These are phyloP conservation scores for Etia nguti DNA, from an alignment of 2,113 vertebrate genomes.

Conservation along the genomic window DNA sequence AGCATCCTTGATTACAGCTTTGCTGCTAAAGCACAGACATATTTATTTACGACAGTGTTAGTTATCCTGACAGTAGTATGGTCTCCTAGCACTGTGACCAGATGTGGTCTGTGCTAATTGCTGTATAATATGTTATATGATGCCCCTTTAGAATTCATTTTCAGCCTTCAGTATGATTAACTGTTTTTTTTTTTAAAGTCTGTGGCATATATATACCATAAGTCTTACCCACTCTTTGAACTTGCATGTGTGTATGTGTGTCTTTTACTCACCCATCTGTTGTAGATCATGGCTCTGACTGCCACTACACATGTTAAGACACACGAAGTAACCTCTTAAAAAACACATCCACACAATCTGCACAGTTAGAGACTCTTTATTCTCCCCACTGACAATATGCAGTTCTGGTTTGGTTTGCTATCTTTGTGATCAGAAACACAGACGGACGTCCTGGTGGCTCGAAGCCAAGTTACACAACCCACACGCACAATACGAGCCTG, in stretches of 20 bases:
- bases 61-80: background rate
- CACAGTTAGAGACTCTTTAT: constrained; percentile 1
- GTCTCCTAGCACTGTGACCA: background rate
- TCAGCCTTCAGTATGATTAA: constrained; percentile 16
- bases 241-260: background rate
- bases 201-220: background rate
- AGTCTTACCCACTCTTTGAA: constrained; percentile 17
- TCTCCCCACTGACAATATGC: background rate
- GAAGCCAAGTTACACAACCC: constrained; percentile 23
- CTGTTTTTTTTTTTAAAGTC: background rate
- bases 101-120: constrained; percentile 8
- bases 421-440: constrained; percentile 46
- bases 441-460: constrained; percentile 33
- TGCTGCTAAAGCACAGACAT: background rate
- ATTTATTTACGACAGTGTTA: background rate
- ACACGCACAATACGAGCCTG: background rate
- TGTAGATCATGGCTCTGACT: constrained; percentile 43
- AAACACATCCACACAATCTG: constrained; percentile 4
- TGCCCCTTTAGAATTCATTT: constrained; percentile 20
- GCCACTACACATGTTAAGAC: constrained; percentile 42
- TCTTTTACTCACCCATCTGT: constrained; percentile 46
- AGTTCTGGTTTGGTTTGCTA: constrained; percentile 24
- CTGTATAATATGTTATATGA: background rate
- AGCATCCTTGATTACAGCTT: background rate
- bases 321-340: constrained; percentile 24